phyloP scores from a whole-genome alignment of 2,888 invertebrate genomes.

The Calliopum simillimum region DNA sequence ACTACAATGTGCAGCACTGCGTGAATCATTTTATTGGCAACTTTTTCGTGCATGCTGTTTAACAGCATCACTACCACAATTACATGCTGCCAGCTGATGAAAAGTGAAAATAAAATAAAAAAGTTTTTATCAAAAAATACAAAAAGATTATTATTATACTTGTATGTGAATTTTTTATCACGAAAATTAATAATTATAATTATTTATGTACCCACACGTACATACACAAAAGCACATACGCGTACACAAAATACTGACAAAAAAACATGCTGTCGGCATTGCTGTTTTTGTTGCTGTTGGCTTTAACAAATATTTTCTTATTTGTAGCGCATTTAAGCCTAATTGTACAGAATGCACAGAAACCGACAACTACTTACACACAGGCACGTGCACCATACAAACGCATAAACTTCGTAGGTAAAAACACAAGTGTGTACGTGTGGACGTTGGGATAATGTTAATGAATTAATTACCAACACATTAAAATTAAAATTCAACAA shows the following conservation, averaged over 20 bases:
- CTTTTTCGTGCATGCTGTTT: not conserved
- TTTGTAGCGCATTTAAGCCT: slow-evolving; percentile 1
- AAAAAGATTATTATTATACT: not conserved
- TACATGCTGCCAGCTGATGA: slow-evolving; percentile 2
- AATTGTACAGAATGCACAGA: not conserved
- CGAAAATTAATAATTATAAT: slow-evolving; percentile 5
- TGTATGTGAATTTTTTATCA: not conserved
- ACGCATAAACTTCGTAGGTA: too few relatives aligned
- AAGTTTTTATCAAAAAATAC: not conserved
- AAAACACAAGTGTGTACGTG: too few relatives aligned
- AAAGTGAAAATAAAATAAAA: slow-evolving; percentile 1
- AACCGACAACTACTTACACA: too few relatives aligned
- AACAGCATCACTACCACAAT: not conserved
- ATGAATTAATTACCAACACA: too few relatives aligned
- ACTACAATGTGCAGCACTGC: too few relatives aligned
- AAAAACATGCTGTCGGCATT: not conserved
- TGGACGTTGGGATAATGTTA: too few relatives aligned
- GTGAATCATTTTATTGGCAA: not conserved
- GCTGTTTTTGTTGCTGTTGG: not conserved
- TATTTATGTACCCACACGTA: not conserved
- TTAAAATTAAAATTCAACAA: too few relatives aligned
- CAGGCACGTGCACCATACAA: too few relatives aligned
- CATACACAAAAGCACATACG: not conserved
- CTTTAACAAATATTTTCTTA: not conserved
- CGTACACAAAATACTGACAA: too few relatives aligned